Percentiles rank a stretch among this genome's conserved stretches.
These are phyloP conservation scores for Sminthurinus signatus DNA, from an alignment of 1,140 invertebrate species.

Conservation along the genomic window DNA sequence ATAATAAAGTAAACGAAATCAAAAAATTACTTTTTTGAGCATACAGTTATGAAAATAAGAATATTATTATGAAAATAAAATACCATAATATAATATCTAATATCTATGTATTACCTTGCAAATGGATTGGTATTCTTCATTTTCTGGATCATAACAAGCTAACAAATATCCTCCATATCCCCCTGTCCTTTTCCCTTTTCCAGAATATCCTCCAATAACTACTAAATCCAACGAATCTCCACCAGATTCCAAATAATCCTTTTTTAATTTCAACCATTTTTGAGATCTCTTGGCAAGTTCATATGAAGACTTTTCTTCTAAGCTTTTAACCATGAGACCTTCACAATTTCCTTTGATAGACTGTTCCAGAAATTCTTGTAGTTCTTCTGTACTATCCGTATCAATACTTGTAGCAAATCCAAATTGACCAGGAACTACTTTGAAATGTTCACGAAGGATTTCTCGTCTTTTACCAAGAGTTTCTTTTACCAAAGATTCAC, in stretches of 20 bases:
- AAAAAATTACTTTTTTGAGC: no score
- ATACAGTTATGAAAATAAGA: no score
- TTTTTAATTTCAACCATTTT: constrained; percentile 98
- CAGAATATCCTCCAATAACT: constrained; percentile 90
- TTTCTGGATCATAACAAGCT: constrained; percentile 89
- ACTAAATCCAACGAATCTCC: constrained; percentile 93
- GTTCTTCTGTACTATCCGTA: constrained; percentile 81
- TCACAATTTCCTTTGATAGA: constrained; percentile 97
- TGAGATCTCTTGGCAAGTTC: constrained; percentile 95
- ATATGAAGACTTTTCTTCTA: constrained; percentile 88
- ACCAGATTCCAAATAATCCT: constrained; percentile 92
- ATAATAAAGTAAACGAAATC: constrained; percentile 22
- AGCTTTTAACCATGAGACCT: constrained; percentile 97
- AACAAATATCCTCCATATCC: constrained; percentile 93
- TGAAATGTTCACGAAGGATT: constrained; percentile 68
- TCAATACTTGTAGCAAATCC: constrained; percentile 78
- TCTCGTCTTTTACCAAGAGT: constrained; percentile 69
- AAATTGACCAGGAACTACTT: constrained; percentile 75
- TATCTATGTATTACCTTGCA: constrained; percentile 63
- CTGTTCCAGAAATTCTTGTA: constrained; percentile 90
- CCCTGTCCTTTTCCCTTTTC: constrained; percentile 90
- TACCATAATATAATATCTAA: constrained; percentile 4
- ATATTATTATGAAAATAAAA: background rate
- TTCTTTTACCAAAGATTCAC: constrained; percentile 70
- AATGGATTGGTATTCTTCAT: constrained; percentile 88